Conservation (phyloP, 2,797 vertebrate species). For the Gadopsis marmoratus region DNA sequence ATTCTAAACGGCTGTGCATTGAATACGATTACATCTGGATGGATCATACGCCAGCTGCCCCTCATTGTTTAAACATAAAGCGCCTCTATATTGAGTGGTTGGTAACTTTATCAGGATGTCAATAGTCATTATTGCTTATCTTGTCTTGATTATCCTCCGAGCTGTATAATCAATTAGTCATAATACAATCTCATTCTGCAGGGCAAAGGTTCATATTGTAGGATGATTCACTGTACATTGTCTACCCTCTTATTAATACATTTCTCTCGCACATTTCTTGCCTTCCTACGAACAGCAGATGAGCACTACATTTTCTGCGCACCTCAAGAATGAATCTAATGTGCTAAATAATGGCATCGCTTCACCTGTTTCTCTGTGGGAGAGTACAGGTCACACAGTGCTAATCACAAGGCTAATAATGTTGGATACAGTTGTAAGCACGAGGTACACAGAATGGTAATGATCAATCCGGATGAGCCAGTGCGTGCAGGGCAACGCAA, state of each 20-base stretch:
- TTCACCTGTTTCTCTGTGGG: conserved; percentile 55
- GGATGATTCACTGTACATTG: conserved; percentile 48
- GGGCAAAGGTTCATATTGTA: conserved; percentile 68
- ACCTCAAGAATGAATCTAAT: conserved; percentile 46
- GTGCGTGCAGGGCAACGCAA: conserved; percentile 18
- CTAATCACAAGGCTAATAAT: conserved; percentile 70
- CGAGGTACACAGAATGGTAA: conserved; percentile 42
- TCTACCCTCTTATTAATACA: conserved; percentile 9
- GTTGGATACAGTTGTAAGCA: conserved; percentile 55
- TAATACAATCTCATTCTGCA: conserved; percentile 68
- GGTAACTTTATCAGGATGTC: conserved; percentile 80
- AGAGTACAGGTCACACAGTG: conserved; percentile 56
- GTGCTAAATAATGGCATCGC: conserved; percentile 44
- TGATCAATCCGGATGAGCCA: conserved; percentile 56
- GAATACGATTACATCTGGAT: conserved; percentile 20
- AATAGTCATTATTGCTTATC: conserved; percentile 81
- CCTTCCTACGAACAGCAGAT: background rate
- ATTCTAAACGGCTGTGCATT: background rate
- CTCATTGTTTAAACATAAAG: conserved; percentile 74
- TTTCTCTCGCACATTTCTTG: conserved; percentile 15
- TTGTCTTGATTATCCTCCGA: conserved; percentile 82
- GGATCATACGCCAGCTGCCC: conserved; percentile 23
- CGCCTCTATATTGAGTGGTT: conserved; percentile 60
- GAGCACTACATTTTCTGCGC: conserved; percentile 42
- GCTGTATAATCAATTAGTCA: conserved; percentile 79